Conservation (phyloP, 2,797 vertebrate genomes). For the Epinephelus coioides region DNA sequence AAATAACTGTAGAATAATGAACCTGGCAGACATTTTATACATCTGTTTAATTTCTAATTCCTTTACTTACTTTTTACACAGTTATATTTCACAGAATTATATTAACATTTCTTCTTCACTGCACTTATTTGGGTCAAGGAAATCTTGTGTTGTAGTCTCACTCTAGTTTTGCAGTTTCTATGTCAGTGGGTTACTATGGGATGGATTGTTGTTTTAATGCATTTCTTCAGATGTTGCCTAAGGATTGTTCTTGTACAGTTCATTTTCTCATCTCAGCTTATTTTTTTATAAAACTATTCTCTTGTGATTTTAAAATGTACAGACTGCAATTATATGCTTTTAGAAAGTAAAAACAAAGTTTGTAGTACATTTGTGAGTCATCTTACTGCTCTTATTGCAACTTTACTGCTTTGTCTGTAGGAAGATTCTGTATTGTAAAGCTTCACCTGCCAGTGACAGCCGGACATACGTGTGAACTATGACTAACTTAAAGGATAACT, state of each 20-base stretch:
- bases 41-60: constrained; percentile 11
- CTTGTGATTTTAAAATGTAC: constrained; percentile 40
- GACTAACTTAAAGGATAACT: neutral
- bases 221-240: constrained; percentile 44
- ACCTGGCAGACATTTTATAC: neutral
- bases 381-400: neutral
- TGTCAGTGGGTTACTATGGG: neutral
- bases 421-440: neutral
- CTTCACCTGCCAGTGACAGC: neutral
- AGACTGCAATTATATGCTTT: constrained; percentile 39
- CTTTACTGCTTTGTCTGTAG: neutral
- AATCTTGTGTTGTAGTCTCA: constrained; percentile 7
- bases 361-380: constrained; percentile 5
- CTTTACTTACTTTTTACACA: constrained; percentile 2
- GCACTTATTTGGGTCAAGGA: constrained; percentile 32
- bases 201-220: neutral
- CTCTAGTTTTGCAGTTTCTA: neutral
- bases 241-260: constrained; percentile 38
- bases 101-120: constrained; percentile 45
- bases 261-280: constrained; percentile 28
- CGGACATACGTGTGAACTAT: too few relatives aligned
- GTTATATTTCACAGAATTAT: constrained; percentile 24
- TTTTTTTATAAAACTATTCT: constrained; percentile 29
- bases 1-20: constrained; percentile 29
- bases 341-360: constrained; percentile 22